Evolutionary conservation across 2,888 invertebrate species (phyloP).

Genomic region (Geophilus truncorum): DNA sequence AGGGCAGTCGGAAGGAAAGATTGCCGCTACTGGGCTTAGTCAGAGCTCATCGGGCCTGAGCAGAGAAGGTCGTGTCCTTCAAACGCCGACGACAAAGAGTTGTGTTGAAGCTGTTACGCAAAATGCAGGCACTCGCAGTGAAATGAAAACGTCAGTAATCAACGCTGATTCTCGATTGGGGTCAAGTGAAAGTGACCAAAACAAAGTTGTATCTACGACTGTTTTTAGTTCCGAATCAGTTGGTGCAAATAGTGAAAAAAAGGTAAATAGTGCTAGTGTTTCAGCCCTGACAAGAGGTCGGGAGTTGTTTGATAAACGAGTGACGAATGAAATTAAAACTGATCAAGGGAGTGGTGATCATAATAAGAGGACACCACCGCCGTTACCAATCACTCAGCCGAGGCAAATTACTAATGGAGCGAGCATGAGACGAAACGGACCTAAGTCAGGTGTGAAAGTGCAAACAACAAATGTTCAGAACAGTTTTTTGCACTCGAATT

Average conservation of each 20-base stretch:
- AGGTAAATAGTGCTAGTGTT: background rate
- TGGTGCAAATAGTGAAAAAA: background rate
- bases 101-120: background rate
- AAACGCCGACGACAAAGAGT: background rate
- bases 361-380: background rate
- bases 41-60: background rate
- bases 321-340: background rate
- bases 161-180: background rate
- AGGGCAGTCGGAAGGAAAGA: background rate
- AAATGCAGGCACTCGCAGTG: background rate
- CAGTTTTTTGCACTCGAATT: background rate
- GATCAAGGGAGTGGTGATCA: background rate
- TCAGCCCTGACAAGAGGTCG: conserved; percentile 2
- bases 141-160: background rate
- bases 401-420: background rate
- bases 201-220: background rate
- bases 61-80: background rate
- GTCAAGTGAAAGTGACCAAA: conserved; percentile 23
- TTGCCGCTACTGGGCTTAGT: background rate
- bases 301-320: background rate
- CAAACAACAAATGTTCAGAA: background rate
- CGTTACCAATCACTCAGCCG: conserved; percentile 15
- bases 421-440: background rate
- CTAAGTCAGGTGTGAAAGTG: background rate
- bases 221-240: background rate